A percentile compares a stretch with the other conserved stretches of the same genome.
These are phyloP conservation scores for Clivina fossor DNA, from an alignment of 2,888 invertebrate species.

Conservation along the genomic window DNA sequence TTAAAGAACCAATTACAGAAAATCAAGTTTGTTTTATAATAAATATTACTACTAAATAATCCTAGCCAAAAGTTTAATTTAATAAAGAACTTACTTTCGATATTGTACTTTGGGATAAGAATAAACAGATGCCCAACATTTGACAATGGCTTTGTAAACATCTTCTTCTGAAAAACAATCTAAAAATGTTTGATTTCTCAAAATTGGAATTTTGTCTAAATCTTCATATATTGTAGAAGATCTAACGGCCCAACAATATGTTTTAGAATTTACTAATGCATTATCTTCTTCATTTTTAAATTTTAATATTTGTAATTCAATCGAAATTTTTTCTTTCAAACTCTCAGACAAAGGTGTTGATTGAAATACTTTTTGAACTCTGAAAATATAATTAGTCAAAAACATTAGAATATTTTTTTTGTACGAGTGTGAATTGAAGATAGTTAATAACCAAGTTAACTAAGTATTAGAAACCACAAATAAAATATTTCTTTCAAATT, in stretches of 20 bases:
- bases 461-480: no score
- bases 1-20: no score
- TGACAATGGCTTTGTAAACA: conserved; percentile 61
- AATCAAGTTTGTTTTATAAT: no score
- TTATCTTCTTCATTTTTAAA: not conserved
- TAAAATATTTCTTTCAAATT: no score
- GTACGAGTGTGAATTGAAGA: no score
- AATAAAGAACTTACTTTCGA: conserved; percentile 59
- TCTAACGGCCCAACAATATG: conserved; percentile 17
- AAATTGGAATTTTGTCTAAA: not conserved
- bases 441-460: no score
- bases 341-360: not conserved
- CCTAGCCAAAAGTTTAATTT: not conserved
- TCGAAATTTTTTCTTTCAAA: not conserved
- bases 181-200: conserved; percentile 70
- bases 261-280: no score
- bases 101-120: conserved; percentile 76
- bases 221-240: not conserved
- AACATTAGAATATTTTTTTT: not conserved
- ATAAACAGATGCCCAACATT: conserved; percentile 84
- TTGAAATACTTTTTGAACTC: not conserved
- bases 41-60: not conserved
- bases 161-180: conserved; percentile 62
- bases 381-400: not conserved
- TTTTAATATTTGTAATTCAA: not conserved